Evolutionary conservation across 2,797 vertebrate species (phyloP), one percentile per base, ranked within the genome.

Genomic region (Pipistrellus pipistrellus): DNA sequence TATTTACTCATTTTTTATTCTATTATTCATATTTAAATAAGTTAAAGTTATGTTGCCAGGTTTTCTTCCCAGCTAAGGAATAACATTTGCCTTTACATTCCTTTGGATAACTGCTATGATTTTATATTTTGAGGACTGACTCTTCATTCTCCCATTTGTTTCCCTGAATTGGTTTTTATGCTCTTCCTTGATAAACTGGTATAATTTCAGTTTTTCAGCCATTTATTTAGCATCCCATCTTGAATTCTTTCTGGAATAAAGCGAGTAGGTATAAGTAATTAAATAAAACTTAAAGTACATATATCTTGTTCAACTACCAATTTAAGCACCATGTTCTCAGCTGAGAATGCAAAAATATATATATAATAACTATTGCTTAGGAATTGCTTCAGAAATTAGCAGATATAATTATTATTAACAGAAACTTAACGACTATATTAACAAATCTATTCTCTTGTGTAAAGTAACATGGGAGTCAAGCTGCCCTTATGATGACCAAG

Each of bases 1-100:
- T 86, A 88, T 17, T 85, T 94, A 80, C 10, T 27, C 7, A 55
- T 46, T 93, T 93, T 77, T 69, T 38, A 95, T 83, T 85, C 46
- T 32, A 86, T 73, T 91, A n/a, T 57, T 13, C 32, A 88, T 68
- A 4, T 76, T 57, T 66, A 88, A 59, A 81, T 41, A 87, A 38
- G 20, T 92, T 83, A 3, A 64, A 94, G 75, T 57, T 84, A 55
- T 83, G 6, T 81, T 91, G 53, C 12, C 32, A 48, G 48, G 46
- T 91, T 90, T 93, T 75, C 38, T 76, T 95, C 32, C 66, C 62
- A 62, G 32, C 25, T 85, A 81, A 75, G 41, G 18, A 77, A 10
- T 62, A 23, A 27, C n/a, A 80, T 55, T 30, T 91, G 30, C 20
- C 32, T 51, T 91, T 86, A 57, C 11, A 75, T 38, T 55, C 88